Base-by-base conservation (phyloP, 2,113 vertebrate species). In the Phoxinus phoxinus region DNA sequence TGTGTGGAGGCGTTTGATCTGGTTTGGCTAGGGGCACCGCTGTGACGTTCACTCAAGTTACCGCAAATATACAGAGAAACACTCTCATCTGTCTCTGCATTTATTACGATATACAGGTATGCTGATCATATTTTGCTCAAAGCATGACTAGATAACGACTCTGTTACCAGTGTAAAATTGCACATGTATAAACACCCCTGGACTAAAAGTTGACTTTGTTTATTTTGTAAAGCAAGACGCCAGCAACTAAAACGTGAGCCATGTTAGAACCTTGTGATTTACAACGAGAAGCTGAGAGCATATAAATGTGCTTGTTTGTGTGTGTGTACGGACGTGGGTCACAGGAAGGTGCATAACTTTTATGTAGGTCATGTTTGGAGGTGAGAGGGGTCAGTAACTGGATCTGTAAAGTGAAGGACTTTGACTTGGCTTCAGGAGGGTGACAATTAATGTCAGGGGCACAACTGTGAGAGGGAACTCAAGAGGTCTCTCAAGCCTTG, bases 401-500 rank as follows among this genome's bases (percentile, higher is more conserved):
- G 91, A 94, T 93, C 92, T 12, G 84, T 82, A 7, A 72, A 90
- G 90, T 25, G 51, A 61, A 79, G 53, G 53, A 21, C 27, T 63
- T 63, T 11, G n/a, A 27, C 59, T 63, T 63, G 59, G 30, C 65
- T 79, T 79, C 76, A 59, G 53, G 21, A 59, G 21, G 56, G 92
- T 92, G 89, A 94, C 92, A 93, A 93, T 94, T 92, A 94, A 94
- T 91, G 91, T 94, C 85, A 77, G 78, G 84, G 87, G 90, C 90
- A 91, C 89, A 88, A 92, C 89, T 92, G 90, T 93, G 92, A 92
- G 92, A 88, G 63, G 19, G 88, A 89, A 90, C 86, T 78, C 56
- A 37, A 71, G 78, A 59, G 86, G 85, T 76, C 79, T 37, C 83
- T 91, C 89, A 91, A 92, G 91, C 91, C 88, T 91, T 79, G 90